These are phyloP conservation scores for Poeciliopsis prolifica DNA, from an alignment of 2,113 vertebrate genomes.

Conservation along the genomic window DNA sequence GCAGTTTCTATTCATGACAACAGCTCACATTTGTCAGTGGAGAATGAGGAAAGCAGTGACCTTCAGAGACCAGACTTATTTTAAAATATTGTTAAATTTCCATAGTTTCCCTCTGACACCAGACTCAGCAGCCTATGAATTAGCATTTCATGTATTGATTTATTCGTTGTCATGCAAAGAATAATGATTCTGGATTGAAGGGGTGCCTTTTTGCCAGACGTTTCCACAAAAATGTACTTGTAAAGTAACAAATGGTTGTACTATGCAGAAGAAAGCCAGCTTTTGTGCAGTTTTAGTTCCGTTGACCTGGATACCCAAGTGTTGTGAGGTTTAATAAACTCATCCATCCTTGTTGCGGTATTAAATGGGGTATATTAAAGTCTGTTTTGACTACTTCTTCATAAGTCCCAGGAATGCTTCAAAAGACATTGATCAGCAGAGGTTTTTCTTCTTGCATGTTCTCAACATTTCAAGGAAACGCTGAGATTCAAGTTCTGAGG, in stretches of 20 bases:
- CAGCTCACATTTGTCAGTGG: slow-evolving; percentile 4
- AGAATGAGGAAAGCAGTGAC: slow-evolving; percentile 40
- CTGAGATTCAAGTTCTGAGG: slow-evolving; percentile 1
- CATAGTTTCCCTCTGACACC: slow-evolving; percentile 47
- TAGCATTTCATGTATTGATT: slow-evolving; percentile 67
- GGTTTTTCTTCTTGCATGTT: slow-evolving; percentile 29
- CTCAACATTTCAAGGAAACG: slow-evolving; percentile 18
- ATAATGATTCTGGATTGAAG: slow-evolving; percentile 60
- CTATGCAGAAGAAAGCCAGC: slow-evolving; percentile 53
- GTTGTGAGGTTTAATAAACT: slow-evolving; percentile 69
- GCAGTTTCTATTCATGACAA: slow-evolving; percentile 41
- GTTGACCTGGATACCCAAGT: slow-evolving; percentile 61
- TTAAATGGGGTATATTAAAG: slow-evolving; percentile 61
- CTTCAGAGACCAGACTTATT: slow-evolving; percentile 47
- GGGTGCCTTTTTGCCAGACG: slow-evolving; percentile 51
- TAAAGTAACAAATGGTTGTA: slow-evolving; percentile 68
- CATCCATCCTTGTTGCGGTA: slow-evolving; percentile 59
- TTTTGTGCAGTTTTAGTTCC: slow-evolving; percentile 56
- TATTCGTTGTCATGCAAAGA: slow-evolving; percentile 72
- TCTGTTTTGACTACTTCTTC: slow-evolving; percentile 57
- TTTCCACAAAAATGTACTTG: slow-evolving; percentile 68
- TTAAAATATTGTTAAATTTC: slow-evolving; percentile 50
- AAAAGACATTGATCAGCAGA: slow-evolving; percentile 38
- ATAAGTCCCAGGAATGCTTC: slow-evolving; percentile 37
- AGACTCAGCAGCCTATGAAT: slow-evolving; percentile 50